Evolutionary conservation across 2,888 invertebrate genomes (phyloP), one percentile per base, ranked within the genome.

Genomic region (Panorpa germanica): DNA sequence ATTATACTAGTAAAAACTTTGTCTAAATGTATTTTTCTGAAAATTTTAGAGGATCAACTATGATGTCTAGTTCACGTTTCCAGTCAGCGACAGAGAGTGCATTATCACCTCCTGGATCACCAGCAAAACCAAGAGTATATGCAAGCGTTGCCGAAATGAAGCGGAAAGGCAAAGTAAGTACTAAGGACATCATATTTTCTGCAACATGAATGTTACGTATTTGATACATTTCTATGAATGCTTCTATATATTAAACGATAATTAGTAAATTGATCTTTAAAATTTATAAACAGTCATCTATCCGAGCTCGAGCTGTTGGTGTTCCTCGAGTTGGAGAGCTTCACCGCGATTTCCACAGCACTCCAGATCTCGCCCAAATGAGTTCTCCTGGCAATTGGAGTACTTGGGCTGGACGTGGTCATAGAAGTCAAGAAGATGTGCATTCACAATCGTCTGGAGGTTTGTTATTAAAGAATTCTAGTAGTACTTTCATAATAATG

Each of bases 61-160:
- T 70, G 47, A 77, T 77, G 75, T 74, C 72, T 55, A 75, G 70
- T 38, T 73, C 78, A 17, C 70, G 77, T 31, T 77, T 76, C 49
- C 75, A 76, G 58, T 61, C 62, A 38, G 63, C 52, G 20, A 53
- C 52, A 2, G 61, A 61, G 37, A 65, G 63, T 35, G 57, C 60
- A 29, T 61, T 59, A 43, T 70, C 70, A 33, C 73, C 70, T 34
- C 70, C 70, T 15, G 63, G 66, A 40, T 75, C 76, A 7, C 76
- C 77, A 5, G 70, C 76, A 32, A 65, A 65, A 41, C 59, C 64
- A 3, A 57, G 68, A 28, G 86, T 88, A 21, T 91, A 90, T 54
- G 83, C 86, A 25, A 90, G 88, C 47, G 90, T 90, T 24, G 83
- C 90, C 0, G 90, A 91, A 52, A 90, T 91, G 91, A 91, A 91